Evolutionary conservation across 2,113 vertebrate genomes (phyloP).

Genomic region (Oriolus oriolus): DNA sequence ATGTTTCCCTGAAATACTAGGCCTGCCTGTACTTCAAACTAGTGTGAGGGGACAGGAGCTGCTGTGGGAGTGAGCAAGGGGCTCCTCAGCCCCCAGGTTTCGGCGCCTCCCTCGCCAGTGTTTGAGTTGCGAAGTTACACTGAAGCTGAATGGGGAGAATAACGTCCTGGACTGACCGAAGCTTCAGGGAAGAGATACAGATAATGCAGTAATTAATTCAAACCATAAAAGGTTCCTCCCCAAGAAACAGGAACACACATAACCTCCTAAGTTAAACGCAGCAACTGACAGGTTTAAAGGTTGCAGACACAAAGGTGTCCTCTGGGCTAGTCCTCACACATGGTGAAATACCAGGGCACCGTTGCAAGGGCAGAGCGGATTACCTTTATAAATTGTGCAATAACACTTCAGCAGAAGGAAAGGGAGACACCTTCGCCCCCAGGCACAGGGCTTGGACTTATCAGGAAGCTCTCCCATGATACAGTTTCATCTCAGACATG

Average conservation of each 20-base stretch:
- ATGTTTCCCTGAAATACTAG: background rate
- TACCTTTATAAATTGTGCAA: background rate
- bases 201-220: background rate
- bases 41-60: background rate
- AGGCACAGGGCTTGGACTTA: background rate
- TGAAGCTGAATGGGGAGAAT: background rate
- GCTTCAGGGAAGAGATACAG: background rate
- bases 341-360: background rate
- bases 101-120: background rate
- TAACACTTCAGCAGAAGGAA: background rate
- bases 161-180: background rate
- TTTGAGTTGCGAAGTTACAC: background rate
- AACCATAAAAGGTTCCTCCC: background rate
- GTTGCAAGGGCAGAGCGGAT: accelerated
- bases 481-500: background rate
- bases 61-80: background rate
- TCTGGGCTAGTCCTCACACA: background rate
- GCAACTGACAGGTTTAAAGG: background rate
- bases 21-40: background rate
- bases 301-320: background rate
- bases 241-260: background rate
- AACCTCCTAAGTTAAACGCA: background rate
- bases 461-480: background rate
- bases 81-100: too few species aligned
- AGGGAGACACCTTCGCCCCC: background rate